Base-by-base conservation (phyloP, 2,113 vertebrate species). In the Mellivora capensis region DNA sequence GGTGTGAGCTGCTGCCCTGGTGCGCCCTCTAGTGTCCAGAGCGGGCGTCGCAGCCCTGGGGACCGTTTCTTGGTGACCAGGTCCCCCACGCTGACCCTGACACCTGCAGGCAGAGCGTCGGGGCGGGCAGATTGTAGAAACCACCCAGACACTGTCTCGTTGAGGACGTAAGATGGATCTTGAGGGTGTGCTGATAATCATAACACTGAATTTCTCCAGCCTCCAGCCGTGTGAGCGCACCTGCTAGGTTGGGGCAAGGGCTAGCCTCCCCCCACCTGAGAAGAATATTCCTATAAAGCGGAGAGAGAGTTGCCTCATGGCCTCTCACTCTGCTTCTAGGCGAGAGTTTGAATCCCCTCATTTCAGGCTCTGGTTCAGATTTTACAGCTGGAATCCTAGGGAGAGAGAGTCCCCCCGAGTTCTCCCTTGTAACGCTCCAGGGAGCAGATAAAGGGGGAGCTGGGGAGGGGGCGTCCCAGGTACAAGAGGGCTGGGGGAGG, bases 61-160 rank as follows among this genome's bases (percentile, higher is more conserved):
- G 49, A 12, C 37, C 1, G 0, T 23, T 81, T 2, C 0, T 0
- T 10, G 2, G 12, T 1, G n/a, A 57, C 42, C n/a, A 23, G 0
- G 23, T 42, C 8, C 31, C 20, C 34, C 44, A 21, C 13, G 29
- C 39, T 9, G 64, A 49, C 47, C 2, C 1, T 0, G 29, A 72
- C 4, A 31, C 6, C 1, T 4, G 11, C 29, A 61, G 37, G 81
- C 42, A 21, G 59, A 27, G 27, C 11, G 5, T 3, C 71, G 18
- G 42, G 14, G 17, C 9, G 20, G 14, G 37, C 20, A 3, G 42
- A 3, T 3, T 31, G 20, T 12, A 37, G 89, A 4, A 72, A 47
- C 11, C 25, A 57, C 39, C 5, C 23, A 44, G 31, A 79, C 10
- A 18, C 21, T 23, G 39, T 52, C 39, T 77, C 39, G 9, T 8